Percentiles rank a stretch among this genome's conserved stretches.
Conservation (phyloP, 2,797 vertebrate genomes). For the Phyllotis vaccarum region DNA sequence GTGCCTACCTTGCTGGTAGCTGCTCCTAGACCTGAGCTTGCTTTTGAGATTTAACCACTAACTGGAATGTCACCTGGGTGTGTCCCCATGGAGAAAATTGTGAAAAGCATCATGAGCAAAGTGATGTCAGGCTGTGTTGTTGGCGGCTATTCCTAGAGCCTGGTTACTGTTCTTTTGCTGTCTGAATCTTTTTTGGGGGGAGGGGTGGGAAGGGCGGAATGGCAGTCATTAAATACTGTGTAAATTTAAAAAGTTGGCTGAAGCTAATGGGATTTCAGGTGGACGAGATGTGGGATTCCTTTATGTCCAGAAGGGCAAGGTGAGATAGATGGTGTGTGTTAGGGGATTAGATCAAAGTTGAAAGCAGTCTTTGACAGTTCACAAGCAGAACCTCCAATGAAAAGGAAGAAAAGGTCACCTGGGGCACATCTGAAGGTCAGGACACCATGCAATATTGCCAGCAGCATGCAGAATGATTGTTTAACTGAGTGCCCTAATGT, state of each 20-base stretch:
- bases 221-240: conserved; percentile 30
- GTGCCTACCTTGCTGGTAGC: not conserved
- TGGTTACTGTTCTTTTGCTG: not conserved
- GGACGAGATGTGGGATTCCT: not conserved
- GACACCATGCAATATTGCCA: conserved; percentile 48
- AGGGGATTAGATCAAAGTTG: conserved; percentile 41
- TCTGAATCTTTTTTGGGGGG: not conserved
- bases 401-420: conserved; percentile 74
- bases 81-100: conserved; percentile 34
- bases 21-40: not conserved
- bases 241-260: conserved; percentile 2
- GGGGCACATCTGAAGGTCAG: conserved; percentile 69
- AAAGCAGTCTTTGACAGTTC: conserved; percentile 54
- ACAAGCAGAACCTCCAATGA: conserved; percentile 68
- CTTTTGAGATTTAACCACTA: conserved; percentile 11
- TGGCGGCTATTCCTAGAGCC: not conserved
- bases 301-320: conserved; percentile 23
- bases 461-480: conserved; percentile 61
- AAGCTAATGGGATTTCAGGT: conserved; percentile 12
- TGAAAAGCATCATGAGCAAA: not conserved
- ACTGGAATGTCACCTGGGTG: conserved; percentile 21
- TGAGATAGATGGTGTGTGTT: not conserved
- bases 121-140: conserved; percentile 19
- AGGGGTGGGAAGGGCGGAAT: not conserved
- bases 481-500: conserved; percentile 61